Evolutionary conservation across 2,797 vertebrate genomes (phyloP), one percentile per base, ranked within the genome.

Genomic region (Artibeus lituratus): DNA sequence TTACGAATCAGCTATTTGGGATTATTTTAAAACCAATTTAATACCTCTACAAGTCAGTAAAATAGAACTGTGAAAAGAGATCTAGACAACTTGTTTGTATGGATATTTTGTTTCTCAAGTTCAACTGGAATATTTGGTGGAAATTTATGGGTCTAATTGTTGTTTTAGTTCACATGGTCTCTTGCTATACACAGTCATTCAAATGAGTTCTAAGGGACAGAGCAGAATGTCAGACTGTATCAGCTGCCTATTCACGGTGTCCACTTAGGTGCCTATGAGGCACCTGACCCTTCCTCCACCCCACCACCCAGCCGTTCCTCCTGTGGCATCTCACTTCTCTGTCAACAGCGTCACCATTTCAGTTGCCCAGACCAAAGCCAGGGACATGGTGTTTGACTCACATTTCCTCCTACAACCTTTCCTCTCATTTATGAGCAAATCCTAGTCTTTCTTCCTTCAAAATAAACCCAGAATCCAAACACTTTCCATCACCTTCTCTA

Each of bases 1-100:
- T 21, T 59, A 26, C 10, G 47, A 77, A 85, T 87, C 37, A 82
- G 72, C 69, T 32, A 39, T 65, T 85, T 81, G 53, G 42, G 65
- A 77, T 49, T 83, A 88, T 81, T 93, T 87, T 67, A 44, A 91
- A 95, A 81, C 16, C 15, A 73, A 72, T n/a, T 8, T 84, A 90
- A 70, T 77, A 16, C 5, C 7, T 82, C 80, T 85, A 49, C 22
- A 85, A 24, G n/a, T 89, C 85, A 90, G 78, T 0, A 70, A 77
- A 29, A 87, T 3, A 62, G 55, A 84, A 37, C 51, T 51, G 18
- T 29, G 11, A 49, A 49, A 42, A 76, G n/a, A 47, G 15, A 65
- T 22, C 65, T 47, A 15, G 35, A 69, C 32, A 86, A 55, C 26
- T 67, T 73, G 73, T 95, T 44, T 69, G 49, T 18, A 11, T 7